These are phyloP conservation scores for Drosophila novamexicana DNA, from an alignment of 1,140 invertebrate species.

Conservation along the genomic window DNA sequence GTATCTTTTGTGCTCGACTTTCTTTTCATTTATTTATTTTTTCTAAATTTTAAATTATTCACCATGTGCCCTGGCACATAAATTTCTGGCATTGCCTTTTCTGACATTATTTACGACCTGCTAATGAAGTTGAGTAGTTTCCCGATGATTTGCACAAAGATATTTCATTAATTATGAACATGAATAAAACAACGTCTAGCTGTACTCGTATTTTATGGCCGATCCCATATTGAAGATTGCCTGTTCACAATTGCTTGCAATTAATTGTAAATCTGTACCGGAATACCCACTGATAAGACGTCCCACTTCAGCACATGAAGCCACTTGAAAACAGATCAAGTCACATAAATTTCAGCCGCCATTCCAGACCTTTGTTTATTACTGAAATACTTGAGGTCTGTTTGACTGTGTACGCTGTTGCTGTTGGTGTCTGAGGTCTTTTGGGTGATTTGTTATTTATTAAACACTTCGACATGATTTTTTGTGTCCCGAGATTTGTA, in stretches of 20 bases:
- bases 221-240: not conserved
- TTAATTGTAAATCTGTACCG: conserved; percentile 62
- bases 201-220: conserved; percentile 13
- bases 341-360: conserved; percentile 49
- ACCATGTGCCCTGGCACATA: conserved; percentile 33
- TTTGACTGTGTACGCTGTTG: not conserved
- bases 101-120: conserved; percentile 58
- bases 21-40: conserved; percentile 63
- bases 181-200: conserved; percentile 10
- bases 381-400: conserved; percentile 32
- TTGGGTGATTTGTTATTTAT: conserved; percentile 64
- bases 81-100: conserved; percentile 38
- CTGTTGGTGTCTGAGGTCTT: conserved; percentile 32
- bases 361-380: conserved; percentile 35
- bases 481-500: conserved; percentile 30
- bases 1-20: conserved; percentile 50
- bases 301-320: conserved; percentile 35
- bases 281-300: conserved; percentile 49
- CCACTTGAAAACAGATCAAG: conserved; percentile 62
- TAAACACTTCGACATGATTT: conserved; percentile 55
- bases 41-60: conserved; percentile 57
- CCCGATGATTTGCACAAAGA: conserved; percentile 40
- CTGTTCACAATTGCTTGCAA: conserved; percentile 50
- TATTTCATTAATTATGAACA: conserved; percentile 44
- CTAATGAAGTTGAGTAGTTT: conserved; percentile 56